Evolutionary conservation across 2,888 invertebrate genomes (phyloP), one percentile per base, ranked within the genome.

Genomic region (Scotopteryx bipunctaria): DNA sequence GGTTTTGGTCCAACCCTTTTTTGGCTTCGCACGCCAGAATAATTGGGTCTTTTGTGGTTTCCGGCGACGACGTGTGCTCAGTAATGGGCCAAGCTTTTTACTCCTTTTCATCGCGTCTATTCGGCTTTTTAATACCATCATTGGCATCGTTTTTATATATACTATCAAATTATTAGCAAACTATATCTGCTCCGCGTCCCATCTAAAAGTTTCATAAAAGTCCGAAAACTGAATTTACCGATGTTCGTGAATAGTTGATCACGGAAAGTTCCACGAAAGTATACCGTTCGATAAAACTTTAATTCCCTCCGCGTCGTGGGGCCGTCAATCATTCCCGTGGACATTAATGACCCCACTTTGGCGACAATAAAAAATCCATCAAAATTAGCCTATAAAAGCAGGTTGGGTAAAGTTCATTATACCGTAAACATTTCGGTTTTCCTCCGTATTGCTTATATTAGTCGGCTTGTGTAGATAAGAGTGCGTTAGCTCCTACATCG

Each of bases 11-110:
- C 73, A 80, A 81, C 78, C 81, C 78, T 77, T 84, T 84, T 81
- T 80, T 78, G 78, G 81, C 76, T 79, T 78, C 80, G 78, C 81
- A 71, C 78, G 74, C 72, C 71, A 73, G 71, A 73, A 82, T 85
- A 83, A 86, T 84, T 83, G 83, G 82, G 83, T 81, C 82, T 83
- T 83, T 83, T 85, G 83, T 81, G 85, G 85, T 83, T 75, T 75
- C 73, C 76, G 75, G 62, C 75, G 67, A 76, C 82, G 80, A 76
- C 82, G 80, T 79, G 81, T 78, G 76, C 71, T 73, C 67, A 65
- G 74, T 82, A 84, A 84, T 81, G 76, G 80, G 71, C 69, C 69
- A 65, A 73, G 73, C 70, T 79, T 81, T 83, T 82, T 79, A 70
- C 75, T 69, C 78, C 76, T 82, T 82, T 81, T 76, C 76, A 67